A percentile compares a stretch with the other conserved stretches of the same genome.
Conservation (phyloP, 1,140 invertebrate genomes). For the Ptiloglossa arizonensis region DNA sequence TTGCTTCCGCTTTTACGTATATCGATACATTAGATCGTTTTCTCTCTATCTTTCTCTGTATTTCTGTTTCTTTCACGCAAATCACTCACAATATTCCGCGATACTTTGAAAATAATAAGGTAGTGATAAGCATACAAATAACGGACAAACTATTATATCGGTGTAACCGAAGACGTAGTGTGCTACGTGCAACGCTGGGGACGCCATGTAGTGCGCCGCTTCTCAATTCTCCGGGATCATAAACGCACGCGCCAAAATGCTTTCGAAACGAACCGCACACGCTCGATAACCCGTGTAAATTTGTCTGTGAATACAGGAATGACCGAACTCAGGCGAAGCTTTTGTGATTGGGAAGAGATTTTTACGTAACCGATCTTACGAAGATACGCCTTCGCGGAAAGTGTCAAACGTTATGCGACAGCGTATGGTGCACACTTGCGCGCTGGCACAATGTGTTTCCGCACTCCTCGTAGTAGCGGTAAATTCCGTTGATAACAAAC, state of each 20-base stretch:
- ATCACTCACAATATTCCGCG: constrained; percentile 10
- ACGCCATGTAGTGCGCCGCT: constrained; percentile 53
- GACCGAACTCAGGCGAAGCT: too few species aligned
- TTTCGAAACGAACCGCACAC: background rate
- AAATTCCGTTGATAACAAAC: constrained; percentile 30
- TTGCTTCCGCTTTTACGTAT: constrained; percentile 29
- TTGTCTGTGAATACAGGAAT: background rate
- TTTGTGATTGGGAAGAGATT: constrained; percentile 23
- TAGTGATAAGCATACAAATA: background rate
- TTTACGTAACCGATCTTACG: constrained; percentile 30
- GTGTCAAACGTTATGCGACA: constrained; percentile 10
- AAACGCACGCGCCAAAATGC: constrained; percentile 7
- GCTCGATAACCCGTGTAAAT: background rate
- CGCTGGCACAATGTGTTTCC: background rate
- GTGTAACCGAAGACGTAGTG: background rate
- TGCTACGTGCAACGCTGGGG: background rate
- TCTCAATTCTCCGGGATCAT: background rate
- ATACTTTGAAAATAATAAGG: background rate
- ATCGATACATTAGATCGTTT: background rate
- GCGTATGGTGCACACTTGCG: background rate
- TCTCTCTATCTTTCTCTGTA: constrained; percentile 2
- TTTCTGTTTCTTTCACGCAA: background rate
- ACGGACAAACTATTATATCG: too few species aligned
- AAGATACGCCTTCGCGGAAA: background rate
- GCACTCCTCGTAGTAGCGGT: background rate